A percentile compares a stretch with the other conserved stretches of the same genome.
phyloP scores from a whole-genome alignment of 2,888 invertebrate genomes.

The Callinectes sapidus region DNA sequence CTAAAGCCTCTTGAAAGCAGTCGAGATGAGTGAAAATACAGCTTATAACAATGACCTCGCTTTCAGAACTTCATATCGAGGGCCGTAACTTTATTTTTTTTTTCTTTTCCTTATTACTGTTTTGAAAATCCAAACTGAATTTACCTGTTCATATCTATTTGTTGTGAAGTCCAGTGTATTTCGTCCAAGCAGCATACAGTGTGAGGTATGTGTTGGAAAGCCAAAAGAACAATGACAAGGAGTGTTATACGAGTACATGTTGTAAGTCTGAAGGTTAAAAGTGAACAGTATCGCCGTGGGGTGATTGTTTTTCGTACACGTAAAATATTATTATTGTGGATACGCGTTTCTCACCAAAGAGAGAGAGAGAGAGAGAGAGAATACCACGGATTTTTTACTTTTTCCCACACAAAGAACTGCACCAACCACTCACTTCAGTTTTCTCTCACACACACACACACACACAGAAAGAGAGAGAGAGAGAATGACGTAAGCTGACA shows the following conservation, averaged over 20 bases:
- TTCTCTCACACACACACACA: slow-evolving; percentile 37
- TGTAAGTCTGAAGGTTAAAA: not conserved
- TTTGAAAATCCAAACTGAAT: not conserved
- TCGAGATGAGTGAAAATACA: too few species aligned
- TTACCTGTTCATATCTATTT: not conserved
- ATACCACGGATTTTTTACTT: too few species aligned
- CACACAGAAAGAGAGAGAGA: not conserved
- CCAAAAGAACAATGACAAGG: not conserved
- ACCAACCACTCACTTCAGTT: too few species aligned
- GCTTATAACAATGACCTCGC: too few species aligned
- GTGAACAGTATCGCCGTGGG: not conserved
- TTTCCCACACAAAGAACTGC: too few species aligned
- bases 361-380: not conserved
- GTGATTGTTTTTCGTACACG: not conserved
- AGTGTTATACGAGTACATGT: not conserved
- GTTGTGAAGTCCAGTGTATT: not conserved
- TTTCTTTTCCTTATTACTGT: not conserved
- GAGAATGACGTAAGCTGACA: not conserved
- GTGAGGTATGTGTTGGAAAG: not conserved
- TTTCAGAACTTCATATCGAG: too few species aligned
- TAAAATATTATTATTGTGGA: too few species aligned
- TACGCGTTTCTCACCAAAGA: not conserved
- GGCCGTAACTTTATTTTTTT: too few species aligned
- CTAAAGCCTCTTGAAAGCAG: too few species aligned
- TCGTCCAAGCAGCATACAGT: not conserved